Evolutionary conservation across 2,797 vertebrate species (phyloP).

Genomic region (Chromobotia macracanthus): DNA sequence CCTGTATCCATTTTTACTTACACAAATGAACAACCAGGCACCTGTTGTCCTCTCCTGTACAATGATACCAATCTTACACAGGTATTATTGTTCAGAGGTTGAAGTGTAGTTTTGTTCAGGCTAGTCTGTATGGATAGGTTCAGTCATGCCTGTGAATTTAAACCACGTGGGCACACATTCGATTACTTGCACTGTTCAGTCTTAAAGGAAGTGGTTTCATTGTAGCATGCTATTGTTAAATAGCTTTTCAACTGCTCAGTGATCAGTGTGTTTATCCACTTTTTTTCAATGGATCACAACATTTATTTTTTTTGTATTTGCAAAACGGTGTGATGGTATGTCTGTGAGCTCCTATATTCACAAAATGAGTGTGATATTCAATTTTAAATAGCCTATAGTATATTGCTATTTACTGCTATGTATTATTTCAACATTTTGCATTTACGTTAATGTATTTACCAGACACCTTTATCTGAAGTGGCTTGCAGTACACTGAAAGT

Average conservation of each 20-base stretch:
- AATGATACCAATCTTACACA: constrained; percentile 7
- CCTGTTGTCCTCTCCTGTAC: not conserved
- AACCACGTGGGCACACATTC: not conserved
- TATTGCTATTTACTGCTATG: too few species aligned
- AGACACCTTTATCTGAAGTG: too few species aligned
- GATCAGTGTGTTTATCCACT: not conserved
- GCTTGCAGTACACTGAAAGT: too few species aligned
- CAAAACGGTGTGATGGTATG: too few species aligned
- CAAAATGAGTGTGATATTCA: too few species aligned
- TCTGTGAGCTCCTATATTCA: too few species aligned
- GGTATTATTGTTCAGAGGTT: not conserved
- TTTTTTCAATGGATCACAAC: not conserved
- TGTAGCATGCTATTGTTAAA: constrained; percentile 10
- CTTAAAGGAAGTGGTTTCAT: constrained; percentile 31
- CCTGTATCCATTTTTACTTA: not conserved
- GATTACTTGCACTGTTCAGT: not conserved
- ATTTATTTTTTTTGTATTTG: not conserved
- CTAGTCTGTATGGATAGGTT: not conserved
- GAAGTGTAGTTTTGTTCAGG: constrained; percentile 19
- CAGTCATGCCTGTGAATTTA: constrained; percentile 5
- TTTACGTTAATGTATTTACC: too few species aligned
- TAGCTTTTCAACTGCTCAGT: not conserved
- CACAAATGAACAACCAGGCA: not conserved
- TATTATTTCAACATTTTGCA: too few species aligned
- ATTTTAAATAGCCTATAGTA: too few species aligned